Percentiles rank a stretch among this genome's conserved stretches.
phyloP scores from a whole-genome alignment of 2,113 vertebrate species.

The Syngnathoides biaculeatus region DNA sequence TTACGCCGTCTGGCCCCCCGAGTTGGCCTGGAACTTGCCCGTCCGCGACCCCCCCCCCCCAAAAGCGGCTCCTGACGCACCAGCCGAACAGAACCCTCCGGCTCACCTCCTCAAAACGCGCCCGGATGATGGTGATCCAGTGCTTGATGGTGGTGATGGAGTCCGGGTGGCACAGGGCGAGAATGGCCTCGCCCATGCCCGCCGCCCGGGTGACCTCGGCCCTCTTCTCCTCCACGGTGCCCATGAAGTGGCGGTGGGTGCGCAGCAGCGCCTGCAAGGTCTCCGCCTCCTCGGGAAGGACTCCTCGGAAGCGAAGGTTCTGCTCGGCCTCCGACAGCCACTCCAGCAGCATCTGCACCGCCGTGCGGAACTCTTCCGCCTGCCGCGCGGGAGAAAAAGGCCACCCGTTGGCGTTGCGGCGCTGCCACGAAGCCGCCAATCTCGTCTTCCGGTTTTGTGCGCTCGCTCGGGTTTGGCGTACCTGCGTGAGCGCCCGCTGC shows the following conservation, averaged over 20 bases:
- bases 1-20: too few species aligned
- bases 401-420: background rate
- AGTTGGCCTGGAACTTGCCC: too few species aligned
- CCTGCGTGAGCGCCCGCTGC: slow-evolving; percentile 92
- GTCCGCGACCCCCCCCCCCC: too few species aligned
- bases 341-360: slow-evolving; percentile 89
- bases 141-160: slow-evolving; percentile 98
- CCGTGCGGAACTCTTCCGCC: slow-evolving; percentile 92
- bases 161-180: slow-evolving; percentile 88
- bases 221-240: slow-evolving; percentile 93
- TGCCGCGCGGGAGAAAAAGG: slow-evolving; percentile 41
- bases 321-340: slow-evolving; percentile 98
- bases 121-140: slow-evolving; percentile 99
- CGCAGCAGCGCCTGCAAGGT: slow-evolving; percentile 87
- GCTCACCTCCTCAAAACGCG: slow-evolving; percentile 92
- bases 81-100: background rate
- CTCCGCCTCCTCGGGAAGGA: slow-evolving; percentile 91
- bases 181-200: slow-evolving; percentile 89
- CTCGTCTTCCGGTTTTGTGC: too few species aligned
- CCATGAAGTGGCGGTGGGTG: slow-evolving; percentile 91
- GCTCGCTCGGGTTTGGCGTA: slow-evolving; percentile 62
- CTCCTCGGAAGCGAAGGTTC: slow-evolving; percentile 91
- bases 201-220: slow-evolving; percentile 85
- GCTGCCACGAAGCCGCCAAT: too few species aligned
- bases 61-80: too few species aligned